Base-by-base conservation (phyloP, 2,113 vertebrate genomes). In the Etheostoma spectabile region DNA sequence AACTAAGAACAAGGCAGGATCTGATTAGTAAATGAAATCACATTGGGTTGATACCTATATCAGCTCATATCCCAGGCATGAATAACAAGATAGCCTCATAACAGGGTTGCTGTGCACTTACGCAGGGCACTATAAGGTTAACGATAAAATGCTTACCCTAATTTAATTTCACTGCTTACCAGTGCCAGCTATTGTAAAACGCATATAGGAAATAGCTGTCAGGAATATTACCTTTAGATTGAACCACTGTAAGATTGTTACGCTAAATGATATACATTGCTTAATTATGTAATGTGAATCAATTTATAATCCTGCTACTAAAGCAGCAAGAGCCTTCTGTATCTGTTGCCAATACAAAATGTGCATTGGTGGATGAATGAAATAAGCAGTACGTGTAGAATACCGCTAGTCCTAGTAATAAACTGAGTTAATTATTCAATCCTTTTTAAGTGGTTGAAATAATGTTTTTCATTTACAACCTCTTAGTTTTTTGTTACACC, bases 1-100 rank as follows among this genome's bases (percentile, higher is more conserved):
- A 88, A 73, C 89, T 85, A 88, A 92, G 84, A 93, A 90, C 80
- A 86, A 81, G 66, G 79, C 70, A 3, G 79, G 83, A 92, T 89
- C 88, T 89, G 88, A 93, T 93, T 88, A 90, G 82, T 86, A 88
- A 91, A 92, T 92, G 82, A 90, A 92, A 92, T 93, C 77, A 83
- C 35, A 67, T 49, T 22, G 21, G 4, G 19, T 53, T 27, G 77
- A 84, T 89, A 86, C 81, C 86, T 82, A 73, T 56, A 82, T 74
- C 74, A 80, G 77, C 82, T 74, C 63, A 53, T 77, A 71, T 87
- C 74, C 61, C 70, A 45, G 67, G 70, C 82, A 87, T 63, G 69
- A 77, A 75, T 82, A 86, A 89, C 14, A 51, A 86, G 85, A 91
- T 90, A 72, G 69, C 79, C 57, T 56, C 24, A 53, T 88, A 82